phyloP scores from a whole-genome alignment of 2,113 vertebrate genomes.

The Lophochroa leadbeateri region DNA sequence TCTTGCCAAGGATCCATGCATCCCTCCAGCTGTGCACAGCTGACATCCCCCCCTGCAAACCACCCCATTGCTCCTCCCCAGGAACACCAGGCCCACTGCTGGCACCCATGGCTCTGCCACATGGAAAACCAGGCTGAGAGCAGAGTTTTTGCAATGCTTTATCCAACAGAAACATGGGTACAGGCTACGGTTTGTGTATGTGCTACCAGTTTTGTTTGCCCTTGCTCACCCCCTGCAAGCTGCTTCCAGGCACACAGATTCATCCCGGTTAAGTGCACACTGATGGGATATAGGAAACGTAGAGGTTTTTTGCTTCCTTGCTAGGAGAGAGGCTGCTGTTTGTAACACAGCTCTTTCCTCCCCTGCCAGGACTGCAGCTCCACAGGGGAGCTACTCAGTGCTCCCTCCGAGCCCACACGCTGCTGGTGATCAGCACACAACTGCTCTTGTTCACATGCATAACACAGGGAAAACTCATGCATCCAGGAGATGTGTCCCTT shows the following conservation, averaged over 20 bases:
- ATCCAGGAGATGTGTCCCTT: background rate
- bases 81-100: background rate
- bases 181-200: rapidly evolving
- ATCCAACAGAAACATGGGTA: rapidly evolving
- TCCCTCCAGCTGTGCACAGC: rapidly evolving
- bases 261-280: background rate
- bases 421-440: background rate
- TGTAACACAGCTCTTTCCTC: background rate
- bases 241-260: background rate
- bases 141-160: background rate
- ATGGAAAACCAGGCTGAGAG: rapidly evolving
- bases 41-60: background rate
- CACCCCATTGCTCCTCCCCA: background rate
- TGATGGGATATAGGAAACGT: background rate
- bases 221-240: background rate
- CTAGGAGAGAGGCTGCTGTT: background rate
- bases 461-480: background rate
- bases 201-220: too few species aligned
- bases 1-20: background rate
- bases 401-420: rapidly evolving
- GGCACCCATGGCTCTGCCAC: background rate
- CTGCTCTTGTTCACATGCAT: rapidly evolving
- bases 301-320: background rate
- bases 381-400: rapidly evolving
- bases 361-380: background rate